phyloP scores from a whole-genome alignment of 1,140 invertebrate species.

The Lordiphosa clarofinis region DNA sequence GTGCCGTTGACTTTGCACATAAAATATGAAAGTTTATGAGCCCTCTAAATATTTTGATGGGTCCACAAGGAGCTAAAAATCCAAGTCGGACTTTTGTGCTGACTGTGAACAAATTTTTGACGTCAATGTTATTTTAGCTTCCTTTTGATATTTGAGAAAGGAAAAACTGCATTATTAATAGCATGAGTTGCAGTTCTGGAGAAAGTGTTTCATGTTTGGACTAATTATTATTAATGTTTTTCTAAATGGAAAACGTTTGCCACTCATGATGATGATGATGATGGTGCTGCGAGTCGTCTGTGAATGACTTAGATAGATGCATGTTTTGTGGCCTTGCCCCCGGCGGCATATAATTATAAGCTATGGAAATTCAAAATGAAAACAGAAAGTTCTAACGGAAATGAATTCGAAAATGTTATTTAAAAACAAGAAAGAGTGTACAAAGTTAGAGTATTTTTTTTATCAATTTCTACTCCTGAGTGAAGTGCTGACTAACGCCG shows the following conservation, averaged over 20 bases:
- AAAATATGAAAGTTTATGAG: constrained; percentile 61
- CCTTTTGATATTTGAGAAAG: constrained; percentile 24
- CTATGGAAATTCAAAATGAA: too few relatives aligned
- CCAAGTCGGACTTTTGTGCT: constrained; percentile 39
- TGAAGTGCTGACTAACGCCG: too few relatives aligned
- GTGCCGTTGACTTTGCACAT: constrained; percentile 33
- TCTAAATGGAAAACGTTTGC: constrained; percentile 15
- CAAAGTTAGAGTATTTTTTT: too few relatives aligned
- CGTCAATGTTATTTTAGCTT: not conserved
- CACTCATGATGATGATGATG: not conserved
- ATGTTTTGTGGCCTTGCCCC: constrained; percentile 7
- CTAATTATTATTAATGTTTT: constrained; percentile 55
- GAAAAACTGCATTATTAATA: constrained; percentile 34
- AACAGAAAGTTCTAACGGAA: too few relatives aligned
- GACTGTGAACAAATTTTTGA: constrained; percentile 34
- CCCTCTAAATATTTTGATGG: constrained; percentile 73
- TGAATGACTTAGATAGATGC: not conserved
- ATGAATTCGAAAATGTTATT: too few relatives aligned
- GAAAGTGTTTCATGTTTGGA: constrained; percentile 23
- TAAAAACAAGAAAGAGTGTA: too few relatives aligned
- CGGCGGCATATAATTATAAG: too few relatives aligned
- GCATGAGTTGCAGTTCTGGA: constrained; percentile 49
- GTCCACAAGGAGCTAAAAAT: constrained; percentile 35
- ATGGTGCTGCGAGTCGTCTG: not conserved
- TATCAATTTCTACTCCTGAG: too few relatives aligned